A percentile compares a stretch with the other conserved stretches of the same genome.
These are phyloP conservation scores for Exaiptasia diaphana DNA, from an alignment of 64 coral and sea anemone genomes.

Conservation along the genomic window DNA sequence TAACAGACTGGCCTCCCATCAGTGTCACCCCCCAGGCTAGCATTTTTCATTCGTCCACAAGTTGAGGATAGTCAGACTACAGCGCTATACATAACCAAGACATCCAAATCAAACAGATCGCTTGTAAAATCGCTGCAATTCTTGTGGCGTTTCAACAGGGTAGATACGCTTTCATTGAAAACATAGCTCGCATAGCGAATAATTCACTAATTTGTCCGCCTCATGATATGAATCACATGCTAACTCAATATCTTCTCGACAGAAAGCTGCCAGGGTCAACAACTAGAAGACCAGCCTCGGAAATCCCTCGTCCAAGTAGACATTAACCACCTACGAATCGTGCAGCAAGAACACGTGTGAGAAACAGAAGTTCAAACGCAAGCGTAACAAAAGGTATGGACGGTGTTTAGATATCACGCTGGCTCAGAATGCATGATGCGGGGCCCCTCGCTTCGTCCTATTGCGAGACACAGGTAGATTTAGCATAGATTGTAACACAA, in stretches of 20 bases:
- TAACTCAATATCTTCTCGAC: constrained; percentile 3
- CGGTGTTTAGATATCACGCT: background rate
- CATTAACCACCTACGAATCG: background rate
- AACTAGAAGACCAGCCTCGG: background rate
- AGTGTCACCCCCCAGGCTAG: constrained; percentile 3
- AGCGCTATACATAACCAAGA: too few species aligned
- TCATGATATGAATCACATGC: too few species aligned
- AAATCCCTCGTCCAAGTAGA: constrained; percentile 8
- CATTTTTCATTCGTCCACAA: background rate
- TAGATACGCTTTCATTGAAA: too few species aligned
- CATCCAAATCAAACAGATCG: too few species aligned
- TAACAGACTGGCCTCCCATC: background rate
- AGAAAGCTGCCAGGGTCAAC: constrained; percentile 4
- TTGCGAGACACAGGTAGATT: background rate
- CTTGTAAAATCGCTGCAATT: too few species aligned
- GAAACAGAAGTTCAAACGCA: background rate
- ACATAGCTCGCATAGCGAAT: too few species aligned
- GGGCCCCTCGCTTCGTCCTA: background rate
- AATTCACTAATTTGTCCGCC: too few species aligned
- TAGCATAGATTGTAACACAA: background rate
- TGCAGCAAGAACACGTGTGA: background rate
- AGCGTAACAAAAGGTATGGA: background rate
- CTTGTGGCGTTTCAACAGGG: too few species aligned
- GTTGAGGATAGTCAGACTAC: too few species aligned
- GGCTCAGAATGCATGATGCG: background rate